A percentile compares a stretch with the other conserved stretches of the same genome.
These are phyloP conservation scores for Gymnopithys bicolor DNA, from an alignment of 2,797 vertebrate genomes.

Conservation along the genomic window DNA sequence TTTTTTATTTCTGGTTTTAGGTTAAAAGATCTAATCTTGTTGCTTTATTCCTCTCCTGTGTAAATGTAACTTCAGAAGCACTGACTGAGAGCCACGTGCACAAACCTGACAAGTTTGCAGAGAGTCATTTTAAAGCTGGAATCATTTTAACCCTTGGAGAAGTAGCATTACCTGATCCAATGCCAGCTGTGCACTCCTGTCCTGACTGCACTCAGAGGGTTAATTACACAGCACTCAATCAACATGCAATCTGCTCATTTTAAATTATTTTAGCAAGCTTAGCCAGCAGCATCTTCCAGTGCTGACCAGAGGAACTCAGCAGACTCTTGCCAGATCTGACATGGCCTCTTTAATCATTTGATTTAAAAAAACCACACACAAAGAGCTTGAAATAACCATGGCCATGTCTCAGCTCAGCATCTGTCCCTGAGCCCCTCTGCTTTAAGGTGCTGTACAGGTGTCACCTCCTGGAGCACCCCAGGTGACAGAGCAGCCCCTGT, in stretches of 20 bases:
- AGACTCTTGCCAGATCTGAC: not conserved
- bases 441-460: not conserved
- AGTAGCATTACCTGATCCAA: not conserved
- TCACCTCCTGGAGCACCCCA: not conserved
- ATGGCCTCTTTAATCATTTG: not conserved
- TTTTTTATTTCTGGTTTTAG: slow-evolving; percentile 31
- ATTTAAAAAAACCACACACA: not conserved
- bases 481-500: accelerated
- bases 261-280: not conserved
- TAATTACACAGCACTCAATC: not conserved
- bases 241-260: not conserved
- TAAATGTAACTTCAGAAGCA: slow-evolving; percentile 24
- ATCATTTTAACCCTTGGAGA: not conserved
- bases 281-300: not conserved
- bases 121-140: not conserved
- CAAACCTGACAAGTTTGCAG: not conserved
- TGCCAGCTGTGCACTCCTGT: not conserved
- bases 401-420: not conserved
- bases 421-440: not conserved
- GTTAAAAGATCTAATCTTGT: not conserved
- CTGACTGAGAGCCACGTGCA: not conserved
- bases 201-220: not conserved
- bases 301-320: not conserved
- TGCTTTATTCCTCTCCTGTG: not conserved
- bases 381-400: not conserved